Conservation (phyloP, 1,140 invertebrate species). For the Heliconius nattereri region DNA sequence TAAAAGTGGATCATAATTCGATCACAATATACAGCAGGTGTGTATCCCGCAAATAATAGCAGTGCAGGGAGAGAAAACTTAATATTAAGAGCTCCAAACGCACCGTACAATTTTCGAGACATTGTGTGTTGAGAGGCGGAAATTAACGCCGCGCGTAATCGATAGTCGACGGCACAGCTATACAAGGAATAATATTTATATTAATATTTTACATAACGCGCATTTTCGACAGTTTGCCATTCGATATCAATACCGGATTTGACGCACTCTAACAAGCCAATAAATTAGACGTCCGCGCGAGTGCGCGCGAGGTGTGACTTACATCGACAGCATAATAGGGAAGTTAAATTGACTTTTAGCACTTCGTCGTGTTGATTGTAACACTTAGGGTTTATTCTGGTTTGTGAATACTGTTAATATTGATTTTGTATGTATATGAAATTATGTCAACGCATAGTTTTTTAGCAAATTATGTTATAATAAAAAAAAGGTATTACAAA, state of each 20-base stretch:
- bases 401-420: background rate
- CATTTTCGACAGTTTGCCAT: conserved; percentile 25
- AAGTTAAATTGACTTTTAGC: background rate
- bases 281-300: background rate
- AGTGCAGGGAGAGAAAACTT: too few relatives aligned
- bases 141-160: too few relatives aligned
- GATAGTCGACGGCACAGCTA: too few relatives aligned
- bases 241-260: conserved; percentile 28
- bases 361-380: background rate
- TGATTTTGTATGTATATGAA: background rate
- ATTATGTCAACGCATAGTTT: too few relatives aligned
- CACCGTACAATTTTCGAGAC: too few relatives aligned
- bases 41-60: too few relatives aligned
- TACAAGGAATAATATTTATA: too few relatives aligned
- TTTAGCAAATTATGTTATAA: background rate
- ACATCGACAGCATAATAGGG: background rate
- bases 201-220: conserved; percentile 11
- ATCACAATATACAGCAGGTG: too few relatives aligned
- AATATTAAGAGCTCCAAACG: too few relatives aligned
- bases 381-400: background rate
- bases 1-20: too few relatives aligned
- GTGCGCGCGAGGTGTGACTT: background rate
- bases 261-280: conserved; percentile 6
- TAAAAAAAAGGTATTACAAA: too few relatives aligned
- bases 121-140: too few relatives aligned